Conservation (phyloP, 2,113 vertebrate species). For the Shinisaurus crocodilurus region DNA sequence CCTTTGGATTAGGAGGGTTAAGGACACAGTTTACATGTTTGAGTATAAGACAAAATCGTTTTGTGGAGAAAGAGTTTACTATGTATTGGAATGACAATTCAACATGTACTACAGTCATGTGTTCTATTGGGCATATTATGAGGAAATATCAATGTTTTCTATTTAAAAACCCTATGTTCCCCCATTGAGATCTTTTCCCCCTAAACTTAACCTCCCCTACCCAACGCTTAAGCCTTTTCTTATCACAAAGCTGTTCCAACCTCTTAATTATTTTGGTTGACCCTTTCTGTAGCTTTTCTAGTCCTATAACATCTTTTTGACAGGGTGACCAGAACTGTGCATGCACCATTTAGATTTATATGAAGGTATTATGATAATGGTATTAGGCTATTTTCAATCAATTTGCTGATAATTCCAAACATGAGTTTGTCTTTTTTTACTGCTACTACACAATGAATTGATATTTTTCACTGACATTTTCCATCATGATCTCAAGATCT, state of each 20-base stretch:
- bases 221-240: background rate
- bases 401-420: background rate
- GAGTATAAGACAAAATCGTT: no score
- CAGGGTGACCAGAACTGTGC: background rate
- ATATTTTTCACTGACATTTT: background rate
- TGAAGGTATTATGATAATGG: background rate
- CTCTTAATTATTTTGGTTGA: background rate
- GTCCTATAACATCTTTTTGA: background rate
- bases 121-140: no score
- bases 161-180: background rate
- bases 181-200: background rate
- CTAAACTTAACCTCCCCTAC: background rate
- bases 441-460: background rate
- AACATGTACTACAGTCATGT: no score
- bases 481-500: background rate
- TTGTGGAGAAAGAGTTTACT: no score
- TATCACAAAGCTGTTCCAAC: background rate
- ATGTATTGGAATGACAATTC: no score
- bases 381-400: background rate
- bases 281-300: background rate
- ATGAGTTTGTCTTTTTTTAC: background rate
- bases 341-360: background rate
- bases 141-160: no score
- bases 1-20: no score
- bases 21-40: no score